Evolutionary conservation across 2,113 vertebrate species (phyloP), one percentile per base, ranked within the genome.

Genomic region (Scopus umbretta): DNA sequence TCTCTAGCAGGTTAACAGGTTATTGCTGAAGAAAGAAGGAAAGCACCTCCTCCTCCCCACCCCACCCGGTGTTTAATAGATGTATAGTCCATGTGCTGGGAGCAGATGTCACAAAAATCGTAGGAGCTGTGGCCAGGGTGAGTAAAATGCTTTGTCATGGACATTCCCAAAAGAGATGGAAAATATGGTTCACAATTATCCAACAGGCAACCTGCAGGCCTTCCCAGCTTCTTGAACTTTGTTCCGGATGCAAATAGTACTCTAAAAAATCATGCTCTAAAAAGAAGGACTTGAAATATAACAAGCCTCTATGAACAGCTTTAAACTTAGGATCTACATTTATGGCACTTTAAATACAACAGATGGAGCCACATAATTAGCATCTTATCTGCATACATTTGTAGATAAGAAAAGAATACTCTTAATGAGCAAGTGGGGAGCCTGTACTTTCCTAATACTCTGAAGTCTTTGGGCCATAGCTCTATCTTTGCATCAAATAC

Each of bases 291-390:
- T 92, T 80, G 55, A 94, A 92, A 90, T 86, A 83, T 45, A 91
- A 81, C 79, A 93, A 58, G 66, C 43, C 63, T 56, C 93, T 90
- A 63, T 27, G 59, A 96, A 88, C 79, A 93, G 72, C 68, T 95
- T 93, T 88, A 96, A 90, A 91, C 43, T 84, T 61, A 36, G 80
- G 23, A 86, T 83, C 84, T 92, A 88, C 86, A 82, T 87, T 96
- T 95, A 96, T 50, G 86, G 81, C 56, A 78, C 75, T 94, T 93
- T 86, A 93, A 93, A 90, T 96, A 81, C 59, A 95, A 94, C 97
- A 97, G 96, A 97, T 97, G 97, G 95, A 61, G 58, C 56, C 80
- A 93, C 61, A 92, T 96, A 97, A 96, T 96, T 96, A 97, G 88
- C 79, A 96, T 79, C 75, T 75, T 93, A 93, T 95, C 93, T 93